Evolutionary conservation across 2,888 invertebrate genomes (phyloP).

Genomic region (Drosophila paranaensis): DNA sequence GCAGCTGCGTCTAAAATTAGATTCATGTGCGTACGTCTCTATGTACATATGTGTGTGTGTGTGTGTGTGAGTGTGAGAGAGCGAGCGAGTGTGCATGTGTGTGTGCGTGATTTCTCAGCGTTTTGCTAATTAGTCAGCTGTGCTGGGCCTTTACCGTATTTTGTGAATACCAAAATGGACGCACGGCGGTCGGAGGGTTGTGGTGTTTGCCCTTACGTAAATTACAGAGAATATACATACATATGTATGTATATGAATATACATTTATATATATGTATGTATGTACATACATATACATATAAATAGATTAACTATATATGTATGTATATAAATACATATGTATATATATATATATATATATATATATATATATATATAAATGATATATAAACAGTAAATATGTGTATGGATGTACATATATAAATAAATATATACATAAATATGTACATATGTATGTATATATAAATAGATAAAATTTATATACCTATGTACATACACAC

Average conservation of each 20-base stretch:
- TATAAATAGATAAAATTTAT: not conserved
- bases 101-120: slow-evolving; percentile 34
- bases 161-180: slow-evolving; percentile 23
- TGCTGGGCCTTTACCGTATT: slow-evolving; percentile 46
- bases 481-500: not conserved
- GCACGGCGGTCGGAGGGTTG: slow-evolving; percentile 2
- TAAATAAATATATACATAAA: not conserved
- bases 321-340: not conserved
- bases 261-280: not conserved
- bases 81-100: not conserved
- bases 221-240: slow-evolving; percentile 7
- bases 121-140: slow-evolving; percentile 65
- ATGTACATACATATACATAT: slow-evolving; percentile 5
- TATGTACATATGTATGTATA: slow-evolving; percentile 14
- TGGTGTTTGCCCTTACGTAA: slow-evolving; percentile 31
- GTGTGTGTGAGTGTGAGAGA: slow-evolving; percentile 3
- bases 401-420: not conserved
- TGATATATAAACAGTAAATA: not conserved
- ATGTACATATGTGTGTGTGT: slow-evolving; percentile 5
- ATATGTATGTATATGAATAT: not conserved
- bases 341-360: not conserved
- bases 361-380: slow-evolving; percentile 10
- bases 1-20: slow-evolving; percentile 30
- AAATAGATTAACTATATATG: not conserved
- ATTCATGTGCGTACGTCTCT: slow-evolving; percentile 8